phyloP scores from a whole-genome alignment of 1,140 invertebrate species.

The Homalodisca vitripennis region DNA sequence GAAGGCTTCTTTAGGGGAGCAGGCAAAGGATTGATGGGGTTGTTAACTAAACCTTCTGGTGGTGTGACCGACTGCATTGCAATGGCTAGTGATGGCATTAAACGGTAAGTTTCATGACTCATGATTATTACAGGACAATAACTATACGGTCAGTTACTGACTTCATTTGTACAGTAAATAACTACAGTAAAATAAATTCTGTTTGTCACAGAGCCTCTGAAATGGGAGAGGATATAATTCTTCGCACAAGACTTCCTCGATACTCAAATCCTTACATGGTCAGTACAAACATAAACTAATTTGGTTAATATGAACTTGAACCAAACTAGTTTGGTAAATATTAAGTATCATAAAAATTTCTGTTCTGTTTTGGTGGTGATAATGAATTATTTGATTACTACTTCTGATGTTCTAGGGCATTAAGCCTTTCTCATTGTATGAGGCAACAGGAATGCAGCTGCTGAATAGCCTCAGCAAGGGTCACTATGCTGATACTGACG shows the following conservation, averaged over 20 bases:
- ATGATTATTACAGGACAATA: no score
- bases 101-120: constrained; percentile 54
- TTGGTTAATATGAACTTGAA: no score
- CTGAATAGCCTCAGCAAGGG: constrained; percentile 59
- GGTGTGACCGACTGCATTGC: constrained; percentile 68
- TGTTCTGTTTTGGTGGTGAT: no score
- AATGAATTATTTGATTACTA: no score
- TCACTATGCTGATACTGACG: constrained; percentile 64
- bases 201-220: constrained; percentile 57
- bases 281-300: no score
- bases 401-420: constrained; percentile 60
- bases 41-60: constrained; percentile 90
- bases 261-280: constrained; percentile 67
- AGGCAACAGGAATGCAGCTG: constrained; percentile 62
- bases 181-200: not conserved
- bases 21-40: constrained; percentile 91
- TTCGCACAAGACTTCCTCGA: constrained; percentile 66
- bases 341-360: no score
- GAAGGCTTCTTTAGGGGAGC: constrained; percentile 96
- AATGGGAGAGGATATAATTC: constrained; percentile 64
- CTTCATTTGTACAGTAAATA: constrained; percentile 7
- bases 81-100: constrained; percentile 65
- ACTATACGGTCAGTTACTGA: not conserved
- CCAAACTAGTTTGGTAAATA: no score
- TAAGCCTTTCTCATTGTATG: constrained; percentile 61